Conservation (phyloP, 2,113 vertebrate species). For the Castor canadensis region DNA sequence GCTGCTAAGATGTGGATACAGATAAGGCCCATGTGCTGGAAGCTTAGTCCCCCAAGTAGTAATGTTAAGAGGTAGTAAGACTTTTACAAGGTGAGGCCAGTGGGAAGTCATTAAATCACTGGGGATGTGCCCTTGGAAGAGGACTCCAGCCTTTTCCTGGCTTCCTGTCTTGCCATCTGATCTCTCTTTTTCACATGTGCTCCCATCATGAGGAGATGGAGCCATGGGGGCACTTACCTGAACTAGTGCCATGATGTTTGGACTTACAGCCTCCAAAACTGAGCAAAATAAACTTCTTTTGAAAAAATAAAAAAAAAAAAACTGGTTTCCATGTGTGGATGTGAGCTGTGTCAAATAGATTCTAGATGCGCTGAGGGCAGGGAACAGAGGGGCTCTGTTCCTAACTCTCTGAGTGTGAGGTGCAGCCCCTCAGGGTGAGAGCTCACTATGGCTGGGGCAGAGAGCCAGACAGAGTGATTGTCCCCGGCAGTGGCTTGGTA, state of each 20-base stretch:
- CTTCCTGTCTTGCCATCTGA: background rate
- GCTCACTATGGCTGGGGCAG: background rate
- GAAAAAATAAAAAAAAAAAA: background rate
- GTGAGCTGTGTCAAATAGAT: conserved; percentile 57
- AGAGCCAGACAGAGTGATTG: background rate
- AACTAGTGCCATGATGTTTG: background rate
- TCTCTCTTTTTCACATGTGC: background rate
- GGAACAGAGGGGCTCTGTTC: conserved; percentile 15
- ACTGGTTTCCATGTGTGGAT: conserved; percentile 8
- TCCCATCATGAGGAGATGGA: background rate
- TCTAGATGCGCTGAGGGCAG: conserved; percentile 33
- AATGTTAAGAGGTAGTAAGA: background rate
- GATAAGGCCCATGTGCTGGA: background rate
- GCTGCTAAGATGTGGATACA: background rate
- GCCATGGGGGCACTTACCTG: background rate
- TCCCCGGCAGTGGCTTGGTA: background rate
- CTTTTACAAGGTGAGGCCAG: background rate
- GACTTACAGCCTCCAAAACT: background rate
- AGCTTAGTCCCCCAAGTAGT: background rate
- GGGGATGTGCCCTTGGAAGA: background rate
- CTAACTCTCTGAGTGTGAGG: background rate
- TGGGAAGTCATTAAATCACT: background rate
- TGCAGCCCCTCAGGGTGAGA: background rate
- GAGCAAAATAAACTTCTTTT: background rate
- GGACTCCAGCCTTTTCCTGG: background rate